phyloP scores from a whole-genome alignment of 2,113 vertebrate species.

The Calypte anna region DNA sequence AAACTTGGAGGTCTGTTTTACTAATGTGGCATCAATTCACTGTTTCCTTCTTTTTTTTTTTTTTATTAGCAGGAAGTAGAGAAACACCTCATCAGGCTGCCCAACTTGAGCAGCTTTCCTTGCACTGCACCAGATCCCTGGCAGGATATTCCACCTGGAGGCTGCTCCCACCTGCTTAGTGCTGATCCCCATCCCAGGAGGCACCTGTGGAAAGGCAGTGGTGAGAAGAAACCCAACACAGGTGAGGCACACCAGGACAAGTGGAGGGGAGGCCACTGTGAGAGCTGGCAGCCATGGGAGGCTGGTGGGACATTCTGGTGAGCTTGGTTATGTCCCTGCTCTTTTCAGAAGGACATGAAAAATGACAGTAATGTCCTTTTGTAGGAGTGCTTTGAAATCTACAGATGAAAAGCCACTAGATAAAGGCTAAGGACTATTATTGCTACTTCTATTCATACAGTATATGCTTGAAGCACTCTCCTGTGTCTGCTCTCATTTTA shows the following conservation, averaged over 20 bases:
- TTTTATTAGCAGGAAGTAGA: not conserved
- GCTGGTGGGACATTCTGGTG: not conserved
- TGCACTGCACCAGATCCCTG: fast-evolving
- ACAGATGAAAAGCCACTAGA: not conserved
- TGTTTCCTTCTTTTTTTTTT: not conserved
- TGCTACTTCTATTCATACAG: not conserved
- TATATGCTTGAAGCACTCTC: not conserved
- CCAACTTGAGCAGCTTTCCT: not conserved
- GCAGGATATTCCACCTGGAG: not conserved
- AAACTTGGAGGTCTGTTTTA: not conserved
- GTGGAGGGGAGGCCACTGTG: fast-evolving
- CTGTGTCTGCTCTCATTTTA: not conserved
- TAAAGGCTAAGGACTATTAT: not conserved
- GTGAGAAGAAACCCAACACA: not conserved
- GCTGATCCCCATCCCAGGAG: fast-evolving
- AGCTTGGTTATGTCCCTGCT: not conserved
- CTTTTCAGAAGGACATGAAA: not conserved
- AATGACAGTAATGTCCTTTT: not conserved
- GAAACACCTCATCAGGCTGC: not conserved
- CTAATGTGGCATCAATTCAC: not conserved
- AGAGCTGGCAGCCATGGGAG: not conserved
- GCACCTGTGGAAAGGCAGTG: not conserved
- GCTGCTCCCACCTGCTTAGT: fast-evolving
- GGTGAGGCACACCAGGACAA: not conserved
- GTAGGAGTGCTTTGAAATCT: not conserved